Conservation (phyloP, 2,888 invertebrate genomes). For the Tipula vernalis region DNA sequence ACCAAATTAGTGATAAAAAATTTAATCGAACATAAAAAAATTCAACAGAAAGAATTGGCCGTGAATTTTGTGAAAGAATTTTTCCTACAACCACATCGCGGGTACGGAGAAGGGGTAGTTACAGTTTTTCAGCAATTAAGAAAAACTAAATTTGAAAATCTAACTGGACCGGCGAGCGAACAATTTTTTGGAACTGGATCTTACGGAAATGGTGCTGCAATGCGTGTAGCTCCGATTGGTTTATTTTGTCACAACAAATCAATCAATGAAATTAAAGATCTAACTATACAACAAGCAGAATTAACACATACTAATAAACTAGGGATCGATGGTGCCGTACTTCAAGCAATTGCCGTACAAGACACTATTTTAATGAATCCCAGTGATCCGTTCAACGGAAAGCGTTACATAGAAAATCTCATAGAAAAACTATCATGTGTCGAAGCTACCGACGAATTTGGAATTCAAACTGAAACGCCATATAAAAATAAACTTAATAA, state of each 20-base stretch:
- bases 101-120: constrained; percentile 50
- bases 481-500: constrained; percentile 42
- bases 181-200: constrained; percentile 57
- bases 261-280: constrained; percentile 37
- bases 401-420: constrained; percentile 39
- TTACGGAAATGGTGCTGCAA: constrained; percentile 67
- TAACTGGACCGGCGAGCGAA: constrained; percentile 47
- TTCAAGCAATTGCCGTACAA: constrained; percentile 45
- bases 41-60: constrained; percentile 46
- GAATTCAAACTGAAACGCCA: constrained; percentile 33
- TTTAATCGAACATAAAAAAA: constrained; percentile 40
- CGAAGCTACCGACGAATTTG: constrained; percentile 37
- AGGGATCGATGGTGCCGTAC: constrained; percentile 44
- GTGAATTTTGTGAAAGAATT: constrained; percentile 50
- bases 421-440: constrained; percentile 40
- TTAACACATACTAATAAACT: constrained; percentile 50
- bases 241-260: constrained; percentile 39
- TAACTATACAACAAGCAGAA: constrained; percentile 38
- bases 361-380: constrained; percentile 39
- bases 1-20: constrained; percentile 48
- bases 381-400: constrained; percentile 34
- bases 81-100: constrained; percentile 45
- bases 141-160: constrained; percentile 41
- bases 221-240: constrained; percentile 56
- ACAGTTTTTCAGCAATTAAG: constrained; percentile 43